Percentiles rank a stretch among this genome's conserved stretches.
phyloP scores from a whole-genome alignment of 2,113 vertebrate genomes.

The Elanus axillaris region DNA sequence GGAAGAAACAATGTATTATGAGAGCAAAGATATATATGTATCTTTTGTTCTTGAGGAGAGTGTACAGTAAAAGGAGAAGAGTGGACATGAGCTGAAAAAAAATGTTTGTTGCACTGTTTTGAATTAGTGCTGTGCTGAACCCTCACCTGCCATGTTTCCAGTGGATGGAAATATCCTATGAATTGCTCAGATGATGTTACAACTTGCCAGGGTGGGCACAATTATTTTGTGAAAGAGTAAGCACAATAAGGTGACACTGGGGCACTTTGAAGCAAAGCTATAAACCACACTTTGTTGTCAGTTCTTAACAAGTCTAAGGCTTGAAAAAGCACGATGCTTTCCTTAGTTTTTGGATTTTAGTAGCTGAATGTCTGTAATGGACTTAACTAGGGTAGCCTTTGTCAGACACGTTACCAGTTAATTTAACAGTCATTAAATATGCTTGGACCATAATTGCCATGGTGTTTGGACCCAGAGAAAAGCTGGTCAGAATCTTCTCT shows the following conservation, averaged over 20 bases:
- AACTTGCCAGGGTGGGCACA: not conserved
- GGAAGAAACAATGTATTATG: not conserved
- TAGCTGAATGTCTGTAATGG: not conserved
- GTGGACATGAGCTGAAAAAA: not conserved
- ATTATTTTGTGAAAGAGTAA: not conserved
- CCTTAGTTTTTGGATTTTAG: not conserved
- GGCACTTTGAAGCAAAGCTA: not conserved
- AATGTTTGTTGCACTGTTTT: not conserved
- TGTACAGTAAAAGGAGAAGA: not conserved
- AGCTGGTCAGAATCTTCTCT: not conserved
- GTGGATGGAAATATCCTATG: not conserved
- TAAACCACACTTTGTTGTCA: not conserved
- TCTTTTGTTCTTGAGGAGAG: not conserved
- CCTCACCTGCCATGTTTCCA: not conserved
- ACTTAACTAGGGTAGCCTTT: not conserved
- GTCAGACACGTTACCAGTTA: not conserved
- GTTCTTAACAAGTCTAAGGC: not conserved
- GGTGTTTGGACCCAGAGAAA: not conserved
- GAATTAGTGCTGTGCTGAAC: not conserved
- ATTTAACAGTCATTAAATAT: not conserved
- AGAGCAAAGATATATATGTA: not conserved
- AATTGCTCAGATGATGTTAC: not conserved
- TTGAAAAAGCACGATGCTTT: not conserved
- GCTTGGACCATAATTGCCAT: fast-evolving
- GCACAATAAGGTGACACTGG: not conserved